phyloP scores from a whole-genome alignment of 2,797 vertebrate genomes.

The Poecilia velifera region DNA sequence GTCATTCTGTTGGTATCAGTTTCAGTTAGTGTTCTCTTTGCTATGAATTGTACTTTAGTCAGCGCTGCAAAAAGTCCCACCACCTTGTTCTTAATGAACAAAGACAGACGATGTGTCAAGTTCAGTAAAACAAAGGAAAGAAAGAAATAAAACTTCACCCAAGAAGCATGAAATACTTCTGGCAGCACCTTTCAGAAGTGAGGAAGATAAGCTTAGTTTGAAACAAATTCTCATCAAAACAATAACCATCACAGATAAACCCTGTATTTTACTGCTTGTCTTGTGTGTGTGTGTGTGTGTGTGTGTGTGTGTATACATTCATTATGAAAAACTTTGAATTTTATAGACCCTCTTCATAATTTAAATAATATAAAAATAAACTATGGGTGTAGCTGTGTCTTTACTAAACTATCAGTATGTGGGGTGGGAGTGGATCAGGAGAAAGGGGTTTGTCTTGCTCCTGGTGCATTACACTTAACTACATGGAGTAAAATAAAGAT shows the following conservation, averaged over 20 bases:
- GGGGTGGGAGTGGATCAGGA: too few relatives aligned
- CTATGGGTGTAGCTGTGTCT: too few relatives aligned
- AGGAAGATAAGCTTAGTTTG: background rate
- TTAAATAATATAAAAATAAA: too few relatives aligned
- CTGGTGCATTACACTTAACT: too few relatives aligned
- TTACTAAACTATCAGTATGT: too few relatives aligned
- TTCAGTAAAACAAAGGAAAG: background rate
- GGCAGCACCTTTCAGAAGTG: background rate
- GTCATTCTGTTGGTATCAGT: slow-evolving; percentile 24
- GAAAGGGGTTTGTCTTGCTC: too few relatives aligned
- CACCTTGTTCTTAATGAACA: slow-evolving; percentile 6
- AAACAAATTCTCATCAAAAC: background rate
- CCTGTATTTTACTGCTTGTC: background rate
- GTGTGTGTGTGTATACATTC: too few relatives aligned
- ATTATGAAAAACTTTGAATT: too few relatives aligned
- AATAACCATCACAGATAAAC: background rate
- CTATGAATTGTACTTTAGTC: slow-evolving; percentile 22
- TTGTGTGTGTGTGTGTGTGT: too few relatives aligned
- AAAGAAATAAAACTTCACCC: background rate
- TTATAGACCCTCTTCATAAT: too few relatives aligned
- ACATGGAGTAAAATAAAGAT: too few relatives aligned
- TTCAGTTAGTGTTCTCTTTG: slow-evolving; percentile 15
- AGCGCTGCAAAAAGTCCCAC: background rate
- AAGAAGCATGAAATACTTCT: background rate
- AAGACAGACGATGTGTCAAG: slow-evolving; percentile 5